Conservation (phyloP, 2,113 vertebrate genomes). For the Falcunculus frontatus region DNA sequence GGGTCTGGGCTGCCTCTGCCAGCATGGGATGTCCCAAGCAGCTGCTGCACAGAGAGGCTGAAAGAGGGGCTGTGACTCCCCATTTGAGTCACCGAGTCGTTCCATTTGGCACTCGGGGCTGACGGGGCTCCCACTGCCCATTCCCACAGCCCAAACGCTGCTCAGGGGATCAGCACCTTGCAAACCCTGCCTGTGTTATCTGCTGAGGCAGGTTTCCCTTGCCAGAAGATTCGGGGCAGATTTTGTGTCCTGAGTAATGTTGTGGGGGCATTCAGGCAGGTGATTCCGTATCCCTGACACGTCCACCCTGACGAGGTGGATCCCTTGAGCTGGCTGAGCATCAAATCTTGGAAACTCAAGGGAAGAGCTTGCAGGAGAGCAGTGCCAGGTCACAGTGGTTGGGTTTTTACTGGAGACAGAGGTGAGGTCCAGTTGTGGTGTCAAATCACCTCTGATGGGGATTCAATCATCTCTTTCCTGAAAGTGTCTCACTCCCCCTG, state of each 20-base stretch:
- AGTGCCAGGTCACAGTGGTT: background rate
- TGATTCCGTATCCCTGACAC: background rate
- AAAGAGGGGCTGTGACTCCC: background rate
- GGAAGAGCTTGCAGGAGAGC: background rate
- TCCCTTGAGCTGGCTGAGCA: background rate
- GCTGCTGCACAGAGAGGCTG: background rate
- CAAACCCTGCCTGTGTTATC: background rate
- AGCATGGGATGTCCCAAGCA: background rate
- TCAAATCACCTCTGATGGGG: background rate
- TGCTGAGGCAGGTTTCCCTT: background rate
- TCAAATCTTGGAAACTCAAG: background rate
- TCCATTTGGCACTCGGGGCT: rapidly evolving
- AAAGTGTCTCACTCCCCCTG: background rate
- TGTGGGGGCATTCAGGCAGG: background rate
- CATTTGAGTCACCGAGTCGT: rapidly evolving
- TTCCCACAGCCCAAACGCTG: background rate
- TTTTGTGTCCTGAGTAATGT: background rate
- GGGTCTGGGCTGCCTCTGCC: background rate
- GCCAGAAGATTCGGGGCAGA: background rate
- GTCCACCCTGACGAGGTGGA: background rate
- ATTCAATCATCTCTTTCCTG: background rate
- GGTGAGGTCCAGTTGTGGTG: background rate
- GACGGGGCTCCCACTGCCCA: background rate
- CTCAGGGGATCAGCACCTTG: background rate
- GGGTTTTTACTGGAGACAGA: background rate